phyloP scores from a whole-genome alignment of 1,140 invertebrate species.

The Lordiphosa collinella region DNA sequence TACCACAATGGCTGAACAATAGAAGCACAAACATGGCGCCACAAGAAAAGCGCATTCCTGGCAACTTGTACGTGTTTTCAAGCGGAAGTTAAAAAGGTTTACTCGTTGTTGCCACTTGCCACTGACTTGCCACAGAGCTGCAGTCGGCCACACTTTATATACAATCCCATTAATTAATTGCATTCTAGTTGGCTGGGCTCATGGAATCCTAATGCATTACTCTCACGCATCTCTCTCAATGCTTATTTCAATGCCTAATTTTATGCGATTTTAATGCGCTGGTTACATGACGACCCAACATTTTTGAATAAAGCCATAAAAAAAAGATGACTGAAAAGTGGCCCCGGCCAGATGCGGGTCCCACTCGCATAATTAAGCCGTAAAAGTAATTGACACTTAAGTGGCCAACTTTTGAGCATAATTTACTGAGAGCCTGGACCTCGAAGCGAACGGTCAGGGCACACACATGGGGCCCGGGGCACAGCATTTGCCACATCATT shows the following conservation, averaged over 20 bases:
- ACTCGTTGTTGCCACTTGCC: slow-evolving; percentile 12
- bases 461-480: slow-evolving; percentile 11
- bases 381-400: slow-evolving; percentile 70
- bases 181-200: slow-evolving; percentile 33
- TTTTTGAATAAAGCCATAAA: slow-evolving; percentile 19
- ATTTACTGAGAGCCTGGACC: slow-evolving; percentile 35
- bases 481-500: slow-evolving; percentile 68
- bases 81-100: slow-evolving; percentile 51
- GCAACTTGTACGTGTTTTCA: slow-evolving; percentile 44
- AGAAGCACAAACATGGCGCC: neutral
- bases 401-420: slow-evolving; percentile 64
- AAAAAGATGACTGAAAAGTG: slow-evolving; percentile 14
- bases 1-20: slow-evolving; percentile 32
- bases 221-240: slow-evolving; percentile 30
- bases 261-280: slow-evolving; percentile 57
- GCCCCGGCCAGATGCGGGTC: slow-evolving; percentile 38
- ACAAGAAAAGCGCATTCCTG: slow-evolving; percentile 42
- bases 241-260: slow-evolving; percentile 21
- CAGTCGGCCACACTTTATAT: neutral
- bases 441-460: neutral
- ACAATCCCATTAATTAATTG: slow-evolving; percentile 62
- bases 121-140: slow-evolving; percentile 5
- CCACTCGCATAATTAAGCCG: slow-evolving; percentile 64
- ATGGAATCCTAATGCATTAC: slow-evolving; percentile 27
- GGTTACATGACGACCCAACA: slow-evolving; percentile 44